Evolutionary conservation across 2,888 invertebrate genomes (phyloP), one percentile per base, ranked within the genome.

Genomic region (Ennomos quercinarius): DNA sequence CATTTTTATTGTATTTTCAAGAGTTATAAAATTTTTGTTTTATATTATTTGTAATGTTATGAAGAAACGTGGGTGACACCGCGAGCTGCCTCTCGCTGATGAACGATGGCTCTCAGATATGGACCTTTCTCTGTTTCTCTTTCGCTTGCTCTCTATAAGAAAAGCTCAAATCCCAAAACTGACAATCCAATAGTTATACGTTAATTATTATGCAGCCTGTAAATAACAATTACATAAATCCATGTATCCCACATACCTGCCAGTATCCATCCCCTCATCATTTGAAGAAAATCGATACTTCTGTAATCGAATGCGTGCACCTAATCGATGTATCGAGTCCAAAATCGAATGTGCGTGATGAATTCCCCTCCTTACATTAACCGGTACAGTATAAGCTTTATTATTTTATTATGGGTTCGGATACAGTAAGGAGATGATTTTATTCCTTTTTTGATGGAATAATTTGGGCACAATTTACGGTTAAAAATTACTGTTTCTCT

Each of bases 291-390:
- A 83, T 84, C 84, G 80, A 84, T 80, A 76, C 57, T 34, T 63
- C 35, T 57, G 55, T 74, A 74, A 76, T 75, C 73, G 73, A 71
- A 76, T 77, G 83, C 85, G 85, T 85, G 85, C 83, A 75, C 77
- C 62, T 84, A 84, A 85, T 85, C 78, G 80, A 79, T 74, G 68
- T 71, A 73, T 68, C 70, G 71, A 71, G 67, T 65, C 68, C 58
- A 66, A 63, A 53, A 45, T 41, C 58, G 36, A 53, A 62, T 63
- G 75, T 80, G 80, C 83, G 83, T 81, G 78, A 72, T 73, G 68
- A 71, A 50, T 66, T 72, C 67, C 71, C 69, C 70, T 60, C 57
- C 65, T 54, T 66, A 60, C 61, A 51, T 61, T 51, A 50, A 61
- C 54, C 52, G 58, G 56, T 52, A 55, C 63, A 39, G 34, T 45